Conservation (phyloP, 2,113 vertebrate species). For the Toxotes chatareus region DNA sequence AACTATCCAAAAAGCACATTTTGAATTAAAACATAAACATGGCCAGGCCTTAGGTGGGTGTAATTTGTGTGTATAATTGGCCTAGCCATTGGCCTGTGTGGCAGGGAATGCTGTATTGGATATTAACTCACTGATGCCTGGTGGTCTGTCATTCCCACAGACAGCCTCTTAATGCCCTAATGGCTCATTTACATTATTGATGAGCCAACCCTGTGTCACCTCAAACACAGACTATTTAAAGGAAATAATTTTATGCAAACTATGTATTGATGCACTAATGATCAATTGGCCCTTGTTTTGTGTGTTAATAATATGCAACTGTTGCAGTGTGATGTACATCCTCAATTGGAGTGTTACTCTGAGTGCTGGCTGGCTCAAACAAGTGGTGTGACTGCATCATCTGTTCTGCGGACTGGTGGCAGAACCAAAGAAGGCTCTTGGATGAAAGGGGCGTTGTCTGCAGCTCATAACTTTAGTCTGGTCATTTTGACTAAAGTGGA, state of each 20-base stretch:
- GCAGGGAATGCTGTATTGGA: conserved; percentile 75
- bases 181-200: conserved; percentile 98
- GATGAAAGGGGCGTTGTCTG: neutral
- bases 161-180: conserved; percentile 91
- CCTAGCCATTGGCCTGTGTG: conserved; percentile 67
- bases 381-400: conserved; percentile 83
- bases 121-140: conserved; percentile 82
- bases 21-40: conserved; percentile 14
- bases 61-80: conserved; percentile 53
- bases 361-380: conserved; percentile 84
- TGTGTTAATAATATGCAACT: conserved; percentile 97
- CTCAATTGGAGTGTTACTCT: conserved; percentile 88
- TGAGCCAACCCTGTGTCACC: conserved; percentile 95
- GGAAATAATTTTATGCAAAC: conserved; percentile 98
- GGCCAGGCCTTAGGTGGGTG: conserved; percentile 4
- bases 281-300: conserved; percentile 94
- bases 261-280: conserved; percentile 95
- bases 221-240: conserved; percentile 94
- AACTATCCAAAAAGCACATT: conserved; percentile 1
- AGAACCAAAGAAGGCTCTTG: conserved; percentile 10
- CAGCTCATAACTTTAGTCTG: conserved; percentile 13
- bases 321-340: conserved; percentile 92
- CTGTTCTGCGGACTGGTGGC: conserved; percentile 78
- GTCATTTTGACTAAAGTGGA: neutral
- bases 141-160: conserved; percentile 91